Conservation (phyloP, 2,888 invertebrate species). For the Eupithecia subumbrata region DNA sequence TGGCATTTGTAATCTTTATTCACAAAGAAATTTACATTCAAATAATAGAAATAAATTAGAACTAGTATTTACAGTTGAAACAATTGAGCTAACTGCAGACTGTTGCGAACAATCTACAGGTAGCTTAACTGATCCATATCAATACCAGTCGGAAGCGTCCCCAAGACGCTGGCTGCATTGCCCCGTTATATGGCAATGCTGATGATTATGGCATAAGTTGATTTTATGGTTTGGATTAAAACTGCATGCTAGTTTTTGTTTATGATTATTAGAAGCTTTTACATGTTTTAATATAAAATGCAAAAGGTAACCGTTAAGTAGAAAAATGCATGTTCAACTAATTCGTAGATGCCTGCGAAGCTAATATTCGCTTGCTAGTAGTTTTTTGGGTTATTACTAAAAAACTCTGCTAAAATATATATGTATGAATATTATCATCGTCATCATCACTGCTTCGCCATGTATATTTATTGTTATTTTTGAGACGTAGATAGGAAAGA, state of each 20-base stretch:
- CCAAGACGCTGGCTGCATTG: no score
- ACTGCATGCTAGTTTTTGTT: not conserved
- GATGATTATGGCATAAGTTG: no score
- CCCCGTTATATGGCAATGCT: no score
- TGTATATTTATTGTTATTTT: not conserved
- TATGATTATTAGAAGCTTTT: not conserved
- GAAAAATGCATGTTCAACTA: not conserved
- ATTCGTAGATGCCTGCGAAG: not conserved
- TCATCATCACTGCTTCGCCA: not conserved
- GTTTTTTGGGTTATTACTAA: not conserved
- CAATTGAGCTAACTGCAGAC: no score
- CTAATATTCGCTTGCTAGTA: not conserved
- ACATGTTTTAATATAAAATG: no score
- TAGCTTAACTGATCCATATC: no score
- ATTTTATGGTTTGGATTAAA: not conserved
- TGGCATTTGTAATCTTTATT: not conserved
- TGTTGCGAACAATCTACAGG: no score
- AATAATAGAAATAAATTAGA: no score
- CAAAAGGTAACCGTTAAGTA: no score
- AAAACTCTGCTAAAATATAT: not conserved
- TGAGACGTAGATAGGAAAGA: conserved; percentile 5
- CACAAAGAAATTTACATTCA: no score
- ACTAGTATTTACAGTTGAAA: no score
- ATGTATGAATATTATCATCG: not conserved
- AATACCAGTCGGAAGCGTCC: no score